These are phyloP conservation scores for Papilio aristodemus DNA, from an alignment of 1,140 invertebrate genomes.

Conservation along the genomic window DNA sequence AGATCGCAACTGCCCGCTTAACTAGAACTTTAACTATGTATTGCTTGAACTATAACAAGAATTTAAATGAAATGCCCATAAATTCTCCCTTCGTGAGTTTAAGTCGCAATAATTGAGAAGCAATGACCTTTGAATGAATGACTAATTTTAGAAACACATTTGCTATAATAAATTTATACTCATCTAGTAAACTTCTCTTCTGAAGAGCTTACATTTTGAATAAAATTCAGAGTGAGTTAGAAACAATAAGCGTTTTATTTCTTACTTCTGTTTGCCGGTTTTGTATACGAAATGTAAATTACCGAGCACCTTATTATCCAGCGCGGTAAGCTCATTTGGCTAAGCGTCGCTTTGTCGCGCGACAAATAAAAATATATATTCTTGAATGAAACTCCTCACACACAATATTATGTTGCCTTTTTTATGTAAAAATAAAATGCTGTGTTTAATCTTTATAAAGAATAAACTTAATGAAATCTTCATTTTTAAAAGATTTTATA, in stretches of 20 bases:
- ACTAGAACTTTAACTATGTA: no score
- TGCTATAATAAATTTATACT: no score
- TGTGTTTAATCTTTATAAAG: background rate
- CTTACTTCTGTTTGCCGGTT: slow-evolving; percentile 27
- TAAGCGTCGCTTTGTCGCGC: slow-evolving; percentile 29
- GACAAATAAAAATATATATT: slow-evolving; percentile 32
- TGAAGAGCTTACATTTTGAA: background rate
- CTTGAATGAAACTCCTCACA: slow-evolving; percentile 21
- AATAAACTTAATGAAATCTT: background rate
- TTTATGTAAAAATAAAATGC: slow-evolving; percentile 17
- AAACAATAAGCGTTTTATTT: slow-evolving; percentile 29
- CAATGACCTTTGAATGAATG: no score
- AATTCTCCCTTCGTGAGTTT: no score
- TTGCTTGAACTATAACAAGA: no score
- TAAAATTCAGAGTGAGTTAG: slow-evolving; percentile 17
- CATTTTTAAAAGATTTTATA: no score
- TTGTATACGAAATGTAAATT: slow-evolving; percentile 31
- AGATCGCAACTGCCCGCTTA: no score
- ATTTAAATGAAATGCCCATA: no score
- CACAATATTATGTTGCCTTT: slow-evolving; percentile 20
- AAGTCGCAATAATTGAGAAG: no score
- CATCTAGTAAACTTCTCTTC: no score
- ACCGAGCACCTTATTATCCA: slow-evolving; percentile 31
- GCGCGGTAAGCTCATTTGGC: slow-evolving; percentile 31
- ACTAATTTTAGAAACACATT: no score